A percentile compares a stretch with the other conserved stretches of the same genome.
Evolutionary conservation across 1,140 invertebrate genomes (phyloP).

Genomic region (Drosophila gunungcola): DNA sequence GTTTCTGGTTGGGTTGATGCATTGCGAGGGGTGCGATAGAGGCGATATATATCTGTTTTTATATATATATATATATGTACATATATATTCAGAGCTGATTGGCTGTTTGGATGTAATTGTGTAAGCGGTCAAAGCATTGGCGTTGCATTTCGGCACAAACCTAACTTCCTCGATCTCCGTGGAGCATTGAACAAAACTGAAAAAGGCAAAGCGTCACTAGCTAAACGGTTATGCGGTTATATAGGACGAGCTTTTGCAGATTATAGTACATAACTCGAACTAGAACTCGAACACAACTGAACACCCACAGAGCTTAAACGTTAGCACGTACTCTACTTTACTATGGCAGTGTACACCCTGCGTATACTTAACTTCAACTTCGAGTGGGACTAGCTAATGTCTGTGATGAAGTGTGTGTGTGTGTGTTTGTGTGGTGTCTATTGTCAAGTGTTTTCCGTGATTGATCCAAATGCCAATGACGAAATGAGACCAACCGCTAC

Average conservation of each 20-base stretch:
- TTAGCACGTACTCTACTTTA: conserved; percentile 43
- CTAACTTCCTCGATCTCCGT: conserved; percentile 33
- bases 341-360: conserved; percentile 22
- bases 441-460: conserved; percentile 47
- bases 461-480: conserved; percentile 75
- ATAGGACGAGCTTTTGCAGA: conserved; percentile 6
- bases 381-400: conserved; percentile 62
- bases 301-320: conserved; percentile 45
- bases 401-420: conserved; percentile 54
- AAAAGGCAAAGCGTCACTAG: conserved; percentile 53
- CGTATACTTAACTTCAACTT: conserved; percentile 34
- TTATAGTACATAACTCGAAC: conserved; percentile 21
- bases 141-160: conserved; percentile 24
- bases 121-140: conserved; percentile 56
- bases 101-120: conserved; percentile 42
- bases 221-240: conserved; percentile 41
- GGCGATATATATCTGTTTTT: conserved; percentile 28
- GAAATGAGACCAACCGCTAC: conserved; percentile 66
- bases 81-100: conserved; percentile 30
- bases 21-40: conserved; percentile 56
- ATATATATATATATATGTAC: conserved; percentile 26
- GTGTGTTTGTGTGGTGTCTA: conserved; percentile 23
- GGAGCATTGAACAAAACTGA: conserved; percentile 44
- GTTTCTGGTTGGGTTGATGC: conserved; percentile 57
- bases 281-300: conserved; percentile 34